Evolutionary conservation across 2,113 vertebrate genomes (phyloP), one percentile per base, ranked within the genome.

Genomic region (Cynopterus brachyotis): DNA sequence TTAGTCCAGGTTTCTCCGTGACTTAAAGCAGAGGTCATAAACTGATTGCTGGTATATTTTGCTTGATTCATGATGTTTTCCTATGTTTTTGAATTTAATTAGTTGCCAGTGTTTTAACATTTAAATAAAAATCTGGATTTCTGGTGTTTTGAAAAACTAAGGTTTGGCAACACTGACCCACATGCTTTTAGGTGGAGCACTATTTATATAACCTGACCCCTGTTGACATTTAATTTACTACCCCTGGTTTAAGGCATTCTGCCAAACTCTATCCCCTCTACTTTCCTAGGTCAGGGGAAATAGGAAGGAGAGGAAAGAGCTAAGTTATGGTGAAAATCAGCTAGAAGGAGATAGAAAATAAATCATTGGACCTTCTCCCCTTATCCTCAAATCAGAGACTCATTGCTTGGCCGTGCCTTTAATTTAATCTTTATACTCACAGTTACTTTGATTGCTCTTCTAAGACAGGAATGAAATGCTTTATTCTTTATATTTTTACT

Each of bases 111-210:
- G 9, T 94, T 96, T 72, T 66, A 76, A 91, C 86, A 47, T 80
- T 62, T n/a, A 85, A 89, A 57, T 57, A 4, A 92, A 97, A 59
- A 30, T 70, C 24, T 76, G 66, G 30, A 72, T 94, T 89, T 93
- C 42, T 91, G 53, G 50, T n/a, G 2, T 86, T 85, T 72, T 96
- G 73, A 78, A 94, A 88, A 94, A 79, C 45, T 69, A 94, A 93
- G 53, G 60, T 91, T 85, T 69, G 69, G 13, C 40, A 86, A 76
- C 93, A 62, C 13, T 78, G 55, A 67, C 53, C 15, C n/a, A 35
- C 30, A 69, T 80, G 62, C 35, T 62, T 76, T 75, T 53, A 81
- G 45, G 50, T 80, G 62, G 55, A 64, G 16, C 9, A 35, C 53
- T 53, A 13, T 80, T 28, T 80, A 15, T 35, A 16, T 79, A 19